phyloP scores from a whole-genome alignment of 2,888 invertebrate genomes.

The Thecocarcelia acutangulata region DNA sequence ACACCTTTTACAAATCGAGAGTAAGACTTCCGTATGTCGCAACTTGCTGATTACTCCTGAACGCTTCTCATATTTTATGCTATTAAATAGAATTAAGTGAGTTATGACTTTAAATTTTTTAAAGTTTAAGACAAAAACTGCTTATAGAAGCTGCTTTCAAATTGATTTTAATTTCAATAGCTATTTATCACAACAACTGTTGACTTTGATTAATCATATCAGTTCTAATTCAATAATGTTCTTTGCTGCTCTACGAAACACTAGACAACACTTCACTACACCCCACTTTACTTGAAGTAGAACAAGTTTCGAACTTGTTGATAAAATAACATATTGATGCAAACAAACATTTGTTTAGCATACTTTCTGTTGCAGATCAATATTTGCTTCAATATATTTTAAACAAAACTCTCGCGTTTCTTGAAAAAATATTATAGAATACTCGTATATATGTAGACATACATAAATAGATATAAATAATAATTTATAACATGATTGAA shows the following conservation, averaged over 20 bases:
- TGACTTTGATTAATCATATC: slow-evolving; percentile 60
- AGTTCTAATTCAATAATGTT: slow-evolving; percentile 40
- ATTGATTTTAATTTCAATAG: slow-evolving; percentile 25
- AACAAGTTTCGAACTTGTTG: slow-evolving; percentile 35
- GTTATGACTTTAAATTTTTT: too few species aligned
- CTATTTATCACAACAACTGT: slow-evolving; percentile 50
- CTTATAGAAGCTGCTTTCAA: slow-evolving; percentile 18
- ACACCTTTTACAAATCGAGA: too few species aligned
- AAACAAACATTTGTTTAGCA: slow-evolving; percentile 28
- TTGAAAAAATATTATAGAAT: not conserved
- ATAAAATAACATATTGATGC: slow-evolving; percentile 29
- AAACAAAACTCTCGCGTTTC: not conserved
- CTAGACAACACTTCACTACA: slow-evolving; percentile 7
- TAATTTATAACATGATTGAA: not conserved
- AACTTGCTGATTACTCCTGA: too few species aligned
- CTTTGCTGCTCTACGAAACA: slow-evolving; percentile 3
- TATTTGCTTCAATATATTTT: slow-evolving; percentile 41
- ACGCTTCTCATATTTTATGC: too few species aligned
- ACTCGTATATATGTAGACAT: too few species aligned
- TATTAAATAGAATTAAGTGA: too few species aligned
- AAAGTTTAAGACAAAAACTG: not conserved
- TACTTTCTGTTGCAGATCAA: slow-evolving; percentile 54
- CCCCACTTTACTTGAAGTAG: slow-evolving; percentile 7
- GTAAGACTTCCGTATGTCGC: too few species aligned
- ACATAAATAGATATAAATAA: slow-evolving; percentile 13